phyloP scores from a whole-genome alignment of 2,888 invertebrate genomes.

The Pinctada fucata region DNA sequence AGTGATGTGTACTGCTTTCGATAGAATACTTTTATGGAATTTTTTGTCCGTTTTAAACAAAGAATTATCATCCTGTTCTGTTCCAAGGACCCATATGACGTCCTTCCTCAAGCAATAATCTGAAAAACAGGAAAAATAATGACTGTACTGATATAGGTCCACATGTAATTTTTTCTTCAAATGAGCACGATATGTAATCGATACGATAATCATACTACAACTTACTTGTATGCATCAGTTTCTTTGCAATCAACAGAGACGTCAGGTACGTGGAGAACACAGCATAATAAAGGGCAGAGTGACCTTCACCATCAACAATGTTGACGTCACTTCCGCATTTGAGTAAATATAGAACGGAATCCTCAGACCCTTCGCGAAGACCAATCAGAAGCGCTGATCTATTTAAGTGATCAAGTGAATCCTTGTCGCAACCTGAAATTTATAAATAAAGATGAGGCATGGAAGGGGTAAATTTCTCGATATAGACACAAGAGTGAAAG shows the following conservation, averaged over 20 bases:
- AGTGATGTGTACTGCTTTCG: neutral
- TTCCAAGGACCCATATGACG: neutral
- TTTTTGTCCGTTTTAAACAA: neutral
- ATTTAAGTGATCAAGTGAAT: constrained; percentile 17
- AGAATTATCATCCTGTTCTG: neutral
- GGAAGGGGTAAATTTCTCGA: neutral
- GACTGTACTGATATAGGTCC: too few species aligned
- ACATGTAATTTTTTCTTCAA: neutral
- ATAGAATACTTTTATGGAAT: neutral
- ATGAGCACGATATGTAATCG: neutral
- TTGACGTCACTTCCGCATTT: constrained; percentile 36
- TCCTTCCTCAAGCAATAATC: neutral
- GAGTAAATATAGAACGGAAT: constrained; percentile 27
- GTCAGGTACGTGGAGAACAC: constrained; percentile 21
- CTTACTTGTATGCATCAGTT: constrained; percentile 47
- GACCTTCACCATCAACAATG: constrained; percentile 23
- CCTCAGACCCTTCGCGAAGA: constrained; percentile 26
- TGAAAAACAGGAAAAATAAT: neutral
- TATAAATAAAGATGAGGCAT: neutral
- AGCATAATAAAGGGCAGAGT: constrained; percentile 25
- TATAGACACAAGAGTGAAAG: neutral
- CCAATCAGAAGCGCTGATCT: constrained; percentile 29
- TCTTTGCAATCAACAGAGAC: constrained; percentile 36
- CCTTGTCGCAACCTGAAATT: constrained; percentile 21
- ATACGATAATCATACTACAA: neutral